Evolutionary conservation across 2,113 vertebrate species (phyloP), one percentile per base, ranked within the genome.

Genomic region (Lipophrys pholis): DNA sequence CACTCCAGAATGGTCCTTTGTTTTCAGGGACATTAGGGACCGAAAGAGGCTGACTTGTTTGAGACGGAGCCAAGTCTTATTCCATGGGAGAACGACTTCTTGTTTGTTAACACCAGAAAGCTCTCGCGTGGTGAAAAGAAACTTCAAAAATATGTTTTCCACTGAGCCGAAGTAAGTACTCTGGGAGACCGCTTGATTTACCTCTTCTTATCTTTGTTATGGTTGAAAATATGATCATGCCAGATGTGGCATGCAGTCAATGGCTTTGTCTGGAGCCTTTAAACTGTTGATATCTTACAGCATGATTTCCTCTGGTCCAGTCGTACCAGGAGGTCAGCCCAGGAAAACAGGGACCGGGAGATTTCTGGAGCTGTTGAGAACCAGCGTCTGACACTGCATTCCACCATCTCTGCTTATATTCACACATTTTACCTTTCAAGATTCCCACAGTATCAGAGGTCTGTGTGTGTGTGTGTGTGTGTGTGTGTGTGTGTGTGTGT

Each of bases 71-170:
- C 59, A 75, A 48, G 42, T 85, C 60, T 73, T 61, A 83, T 86
- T 91, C 86, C 92, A 88, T 91, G 89, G 89, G 90, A 94, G 91
- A 94, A 90, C 17, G 66, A 72, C 59, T 70, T 78, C 73, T 84
- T 91, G 80, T 91, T 92, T 91, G 81, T 84, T 85, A 91, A 83
- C 48, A 64, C 84, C 90, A 76, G 62, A 81, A 53, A 86, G 65
- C 78, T 84, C 76, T 84, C 58, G 52, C 10, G 64, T 90, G 83
- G 92, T 90, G 85, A 93, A 89, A 90, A 78, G 82, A 78, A 86
- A 87, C 48, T 68, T 14, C 39, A 68, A 30, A 62, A 52, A 61
- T 82, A 87, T 76, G 38, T 71, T 69, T 86, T 89, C 86, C 76
- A 78, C 48, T 78, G 56, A 79, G 55, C 54, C 65, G 45, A 64